Conservation (phyloP, 2,888 invertebrate genomes). For the Hermodice carunculata region DNA sequence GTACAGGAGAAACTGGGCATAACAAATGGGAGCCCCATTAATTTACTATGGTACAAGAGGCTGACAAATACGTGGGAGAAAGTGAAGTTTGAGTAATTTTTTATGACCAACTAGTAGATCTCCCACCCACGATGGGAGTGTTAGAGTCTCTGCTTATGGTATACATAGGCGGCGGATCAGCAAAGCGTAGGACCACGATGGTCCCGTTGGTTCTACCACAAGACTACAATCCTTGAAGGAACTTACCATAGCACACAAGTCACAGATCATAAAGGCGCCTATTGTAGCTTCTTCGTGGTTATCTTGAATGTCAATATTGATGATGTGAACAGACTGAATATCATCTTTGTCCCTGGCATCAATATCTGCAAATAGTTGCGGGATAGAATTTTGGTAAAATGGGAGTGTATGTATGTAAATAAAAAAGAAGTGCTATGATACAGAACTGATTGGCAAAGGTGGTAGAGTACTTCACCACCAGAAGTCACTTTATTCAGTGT, state of each 20-base stretch:
- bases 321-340: conserved; percentile 89
- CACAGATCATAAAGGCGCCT: conserved; percentile 97
- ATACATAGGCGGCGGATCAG: too few relatives aligned
- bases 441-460: neutral
- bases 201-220: too few relatives aligned
- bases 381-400: neutral
- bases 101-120: too few relatives aligned
- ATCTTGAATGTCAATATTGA: conserved; percentile 99
- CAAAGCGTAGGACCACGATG: too few relatives aligned
- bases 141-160: too few relatives aligned
- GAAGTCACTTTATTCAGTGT: neutral
- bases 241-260: conserved; percentile 89
- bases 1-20: too few relatives aligned
- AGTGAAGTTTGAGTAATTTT: too few relatives aligned
- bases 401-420: conserved; percentile 6
- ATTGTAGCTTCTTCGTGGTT: conserved; percentile 99
- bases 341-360: conserved; percentile 85
- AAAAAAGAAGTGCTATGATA: neutral
- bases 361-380: conserved; percentile 55
- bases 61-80: too few relatives aligned
- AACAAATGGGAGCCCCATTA: too few relatives aligned
- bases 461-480: neutral
- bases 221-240: too few relatives aligned
- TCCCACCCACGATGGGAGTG: too few relatives aligned
- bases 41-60: too few relatives aligned